Evolutionary conservation across 1,140 invertebrate genomes (phyloP).

Genomic region (Heliconius hewitsoni): DNA sequence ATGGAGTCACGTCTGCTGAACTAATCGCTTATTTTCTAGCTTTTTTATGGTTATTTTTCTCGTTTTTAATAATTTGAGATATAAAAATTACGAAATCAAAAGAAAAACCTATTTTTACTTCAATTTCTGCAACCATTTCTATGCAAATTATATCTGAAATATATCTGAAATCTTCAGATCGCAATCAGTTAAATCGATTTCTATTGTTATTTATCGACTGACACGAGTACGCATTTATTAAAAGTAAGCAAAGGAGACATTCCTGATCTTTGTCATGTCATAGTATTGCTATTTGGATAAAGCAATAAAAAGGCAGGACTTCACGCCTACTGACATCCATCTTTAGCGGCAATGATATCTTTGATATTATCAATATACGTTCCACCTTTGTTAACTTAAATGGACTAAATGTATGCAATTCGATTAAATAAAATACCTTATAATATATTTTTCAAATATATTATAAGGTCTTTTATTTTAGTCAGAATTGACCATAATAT

Average conservation of each 20-base stretch:
- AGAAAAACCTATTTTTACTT: background rate
- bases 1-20: background rate
- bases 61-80: background rate
- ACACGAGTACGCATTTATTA: slow-evolving; percentile 33
- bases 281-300: slow-evolving; percentile 53
- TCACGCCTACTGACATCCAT: slow-evolving; percentile 45
- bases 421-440: too few relatives aligned
- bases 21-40: background rate
- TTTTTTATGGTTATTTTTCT: background rate
- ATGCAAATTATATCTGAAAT: background rate
- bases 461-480: too few relatives aligned
- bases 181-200: slow-evolving; percentile 20
- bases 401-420: background rate
- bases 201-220: slow-evolving; percentile 31
- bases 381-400: slow-evolving; percentile 55
- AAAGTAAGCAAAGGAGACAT: slow-evolving; percentile 47
- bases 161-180: too few relatives aligned
- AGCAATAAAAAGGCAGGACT: slow-evolving; percentile 51
- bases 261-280: slow-evolving; percentile 66
- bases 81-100: background rate
- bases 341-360: slow-evolving; percentile 54
- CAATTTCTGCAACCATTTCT: background rate
- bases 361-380: slow-evolving; percentile 52
- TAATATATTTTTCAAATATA: background rate
- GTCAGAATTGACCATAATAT: too few relatives aligned